Conservation (phyloP, 2,888 invertebrate genomes). For the Agrilus cyanescens region DNA sequence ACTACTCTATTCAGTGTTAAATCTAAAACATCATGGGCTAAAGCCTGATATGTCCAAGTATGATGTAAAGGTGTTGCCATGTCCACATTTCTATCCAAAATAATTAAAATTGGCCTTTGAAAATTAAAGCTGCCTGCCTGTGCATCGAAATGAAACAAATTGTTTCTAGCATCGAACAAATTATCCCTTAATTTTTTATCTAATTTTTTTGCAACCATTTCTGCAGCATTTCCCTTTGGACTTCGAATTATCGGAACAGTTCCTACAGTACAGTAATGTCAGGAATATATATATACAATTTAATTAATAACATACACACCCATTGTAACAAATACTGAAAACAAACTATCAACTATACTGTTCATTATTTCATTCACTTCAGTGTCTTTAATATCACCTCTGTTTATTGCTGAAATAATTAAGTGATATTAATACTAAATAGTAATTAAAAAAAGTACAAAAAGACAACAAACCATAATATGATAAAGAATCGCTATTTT, state of each 20-base stretch:
- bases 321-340: slow-evolving; percentile 94
- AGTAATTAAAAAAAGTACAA: slow-evolving; percentile 1
- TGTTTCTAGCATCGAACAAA: slow-evolving; percentile 91
- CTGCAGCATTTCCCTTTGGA: slow-evolving; percentile 93
- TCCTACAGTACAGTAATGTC: slow-evolving; percentile 36
- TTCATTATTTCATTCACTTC: slow-evolving; percentile 95
- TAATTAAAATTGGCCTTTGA: slow-evolving; percentile 82
- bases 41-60: slow-evolving; percentile 99
- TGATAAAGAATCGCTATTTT: slow-evolving; percentile 80
- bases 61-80: slow-evolving; percentile 97
- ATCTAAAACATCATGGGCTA: slow-evolving; percentile 92
- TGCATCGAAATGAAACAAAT: slow-evolving; percentile 81
- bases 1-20: slow-evolving; percentile 68
- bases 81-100: slow-evolving; percentile 89
- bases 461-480: slow-evolving; percentile 64
- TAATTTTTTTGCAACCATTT: slow-evolving; percentile 94
- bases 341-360: slow-evolving; percentile 87
- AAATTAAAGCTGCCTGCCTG: slow-evolving; percentile 71
- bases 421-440: not conserved
- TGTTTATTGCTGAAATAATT: slow-evolving; percentile 70
- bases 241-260: slow-evolving; percentile 84
- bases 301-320: slow-evolving; percentile 45
- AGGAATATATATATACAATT: slow-evolving; percentile 2
- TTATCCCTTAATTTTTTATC: slow-evolving; percentile 96
- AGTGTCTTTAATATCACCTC: slow-evolving; percentile 84